Evolutionary conservation across 2,888 invertebrate species (phyloP).

Genomic region (Cheilosia impressa): DNA sequence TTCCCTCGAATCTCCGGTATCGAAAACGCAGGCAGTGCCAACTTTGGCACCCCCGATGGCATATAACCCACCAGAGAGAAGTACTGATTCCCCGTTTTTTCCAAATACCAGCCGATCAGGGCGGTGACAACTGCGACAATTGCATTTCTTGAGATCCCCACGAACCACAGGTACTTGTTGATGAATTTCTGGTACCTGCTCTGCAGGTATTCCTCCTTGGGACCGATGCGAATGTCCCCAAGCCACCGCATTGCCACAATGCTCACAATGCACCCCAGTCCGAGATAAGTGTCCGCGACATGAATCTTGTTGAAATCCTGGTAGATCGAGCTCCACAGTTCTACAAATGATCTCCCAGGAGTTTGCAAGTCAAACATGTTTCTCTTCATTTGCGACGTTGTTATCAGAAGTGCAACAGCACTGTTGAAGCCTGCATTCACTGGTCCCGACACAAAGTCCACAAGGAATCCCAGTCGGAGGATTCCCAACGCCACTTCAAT

Average conservation of each 20-base stretch:
- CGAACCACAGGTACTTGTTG: slow-evolving; percentile 88
- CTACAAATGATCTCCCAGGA: slow-evolving; percentile 89
- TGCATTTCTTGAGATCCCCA: slow-evolving; percentile 92
- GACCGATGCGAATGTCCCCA: slow-evolving; percentile 87
- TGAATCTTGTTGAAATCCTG: slow-evolving; percentile 87
- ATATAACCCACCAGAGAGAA: slow-evolving; percentile 89
- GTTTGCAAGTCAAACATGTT: slow-evolving; percentile 90
- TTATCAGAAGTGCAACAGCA: slow-evolving; percentile 94
- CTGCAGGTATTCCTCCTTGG: slow-evolving; percentile 83
- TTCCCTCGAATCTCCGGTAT: slow-evolving; percentile 83
- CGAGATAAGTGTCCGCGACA: slow-evolving; percentile 90
- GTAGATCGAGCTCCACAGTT: slow-evolving; percentile 90
- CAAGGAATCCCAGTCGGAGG: slow-evolving; percentile 92
- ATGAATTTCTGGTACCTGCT: slow-evolving; percentile 84
- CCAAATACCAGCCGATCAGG: slow-evolving; percentile 86
- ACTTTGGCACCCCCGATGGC: slow-evolving; percentile 88
- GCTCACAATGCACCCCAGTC: slow-evolving; percentile 89
- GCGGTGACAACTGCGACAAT: slow-evolving; percentile 90
- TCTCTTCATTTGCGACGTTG: slow-evolving; percentile 91
- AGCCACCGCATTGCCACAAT: slow-evolving; percentile 90
- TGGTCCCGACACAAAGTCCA: slow-evolving; percentile 95
- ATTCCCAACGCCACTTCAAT: slow-evolving; percentile 92
- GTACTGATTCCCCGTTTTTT: slow-evolving; percentile 83
- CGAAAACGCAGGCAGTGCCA: slow-evolving; percentile 88
- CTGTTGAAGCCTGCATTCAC: slow-evolving; percentile 95